phyloP scores from a whole-genome alignment of 2,113 vertebrate genomes.

The Rhodinocichla rosea region DNA sequence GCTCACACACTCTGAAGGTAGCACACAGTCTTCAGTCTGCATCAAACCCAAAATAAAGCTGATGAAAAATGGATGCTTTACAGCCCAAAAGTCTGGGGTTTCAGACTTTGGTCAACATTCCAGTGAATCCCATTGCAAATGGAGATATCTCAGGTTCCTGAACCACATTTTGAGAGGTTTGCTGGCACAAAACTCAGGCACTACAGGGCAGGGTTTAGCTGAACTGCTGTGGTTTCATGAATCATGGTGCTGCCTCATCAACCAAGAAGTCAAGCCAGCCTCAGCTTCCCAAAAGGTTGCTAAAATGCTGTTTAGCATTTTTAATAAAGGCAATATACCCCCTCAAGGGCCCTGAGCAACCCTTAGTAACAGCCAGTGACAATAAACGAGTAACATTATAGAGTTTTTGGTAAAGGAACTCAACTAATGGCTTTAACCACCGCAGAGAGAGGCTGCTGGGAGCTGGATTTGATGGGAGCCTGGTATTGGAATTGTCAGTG shows the following conservation, averaged over 20 bases:
- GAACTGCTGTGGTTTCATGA: not conserved
- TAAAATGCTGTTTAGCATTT: not conserved
- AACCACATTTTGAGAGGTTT: not conserved
- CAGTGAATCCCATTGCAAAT: not conserved
- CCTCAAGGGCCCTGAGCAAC: not conserved
- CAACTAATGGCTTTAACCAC: not conserved
- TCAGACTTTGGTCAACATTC: not conserved
- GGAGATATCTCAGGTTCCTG: not conserved
- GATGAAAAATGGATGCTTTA: not conserved
- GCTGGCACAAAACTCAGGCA: not conserved
- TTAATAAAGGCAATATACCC: not conserved
- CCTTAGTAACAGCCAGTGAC: not conserved
- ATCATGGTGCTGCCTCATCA: conserved; percentile 3
- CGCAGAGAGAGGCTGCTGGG: not conserved
- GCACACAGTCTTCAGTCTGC: not conserved
- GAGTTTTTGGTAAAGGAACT: not conserved
- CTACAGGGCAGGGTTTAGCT: not conserved
- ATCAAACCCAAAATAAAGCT: not conserved
- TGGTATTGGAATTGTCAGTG: not conserved
- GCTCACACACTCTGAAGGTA: not conserved
- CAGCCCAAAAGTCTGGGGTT: not conserved
- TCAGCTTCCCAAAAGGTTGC: not conserved
- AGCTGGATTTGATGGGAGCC: not conserved
- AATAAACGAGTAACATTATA: not conserved
- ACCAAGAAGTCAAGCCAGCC: not conserved